phyloP scores from a whole-genome alignment of 2,113 vertebrate species.

The Oreocharis arfaki region DNA sequence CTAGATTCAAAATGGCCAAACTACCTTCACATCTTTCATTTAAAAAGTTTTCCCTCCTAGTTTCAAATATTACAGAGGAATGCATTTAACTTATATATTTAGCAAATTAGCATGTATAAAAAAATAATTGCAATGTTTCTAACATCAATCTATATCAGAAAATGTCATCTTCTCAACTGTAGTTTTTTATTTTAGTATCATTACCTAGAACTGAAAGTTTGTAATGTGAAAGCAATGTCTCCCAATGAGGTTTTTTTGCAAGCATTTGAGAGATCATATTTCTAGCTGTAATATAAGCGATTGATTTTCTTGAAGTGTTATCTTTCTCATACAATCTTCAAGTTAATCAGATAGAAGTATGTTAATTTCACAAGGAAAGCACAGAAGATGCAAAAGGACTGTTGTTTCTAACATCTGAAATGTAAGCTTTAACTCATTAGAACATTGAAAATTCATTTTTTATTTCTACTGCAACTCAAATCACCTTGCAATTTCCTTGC shows the following conservation, averaged over 20 bases:
- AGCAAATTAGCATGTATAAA: not conserved
- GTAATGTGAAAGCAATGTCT: not conserved
- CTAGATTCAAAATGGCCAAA: not conserved
- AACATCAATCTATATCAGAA: not conserved
- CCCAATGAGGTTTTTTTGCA: not conserved
- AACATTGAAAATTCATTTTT: not conserved
- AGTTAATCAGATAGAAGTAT: not conserved
- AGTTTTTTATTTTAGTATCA: not conserved
- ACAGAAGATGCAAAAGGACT: not conserved
- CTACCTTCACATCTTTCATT: not conserved
- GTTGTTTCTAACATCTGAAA: not conserved
- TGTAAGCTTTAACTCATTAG: not conserved
- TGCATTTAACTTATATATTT: not conserved
- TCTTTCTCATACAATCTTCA: not conserved
- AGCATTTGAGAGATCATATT: not conserved
- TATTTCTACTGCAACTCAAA: not conserved
- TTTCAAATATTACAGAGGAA: not conserved
- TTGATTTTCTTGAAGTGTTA: slow-evolving; percentile 2
- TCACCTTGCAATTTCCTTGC: not conserved
- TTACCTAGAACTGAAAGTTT: not conserved
- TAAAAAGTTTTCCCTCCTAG: not conserved
- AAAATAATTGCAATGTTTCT: not conserved
- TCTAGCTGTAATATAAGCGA: not conserved
- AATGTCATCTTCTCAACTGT: not conserved
- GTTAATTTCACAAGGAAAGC: not conserved